Conservation (phyloP, 2,113 vertebrate genomes). For the Penelope pileata region DNA sequence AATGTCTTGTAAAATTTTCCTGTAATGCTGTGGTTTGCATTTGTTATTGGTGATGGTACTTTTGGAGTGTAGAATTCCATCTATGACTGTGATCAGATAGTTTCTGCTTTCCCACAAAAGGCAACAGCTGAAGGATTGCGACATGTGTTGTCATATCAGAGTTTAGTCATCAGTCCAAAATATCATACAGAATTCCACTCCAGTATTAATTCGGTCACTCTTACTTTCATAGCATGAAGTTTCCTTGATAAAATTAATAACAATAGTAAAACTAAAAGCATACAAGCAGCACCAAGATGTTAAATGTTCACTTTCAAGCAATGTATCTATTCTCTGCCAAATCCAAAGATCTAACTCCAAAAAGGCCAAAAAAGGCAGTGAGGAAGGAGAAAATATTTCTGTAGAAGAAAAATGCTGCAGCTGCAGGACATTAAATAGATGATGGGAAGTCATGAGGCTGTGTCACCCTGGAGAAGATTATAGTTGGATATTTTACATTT, state of each 20-base stretch:
- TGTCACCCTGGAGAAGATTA: not conserved
- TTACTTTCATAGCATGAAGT: not conserved
- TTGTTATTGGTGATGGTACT: not conserved
- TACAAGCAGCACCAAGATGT: not conserved
- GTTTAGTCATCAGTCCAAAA: not conserved
- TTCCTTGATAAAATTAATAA: not conserved
- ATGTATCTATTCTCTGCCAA: not conserved
- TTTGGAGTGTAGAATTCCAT: not conserved
- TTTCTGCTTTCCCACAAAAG: not conserved
- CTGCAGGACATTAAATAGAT: not conserved
- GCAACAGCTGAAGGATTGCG: not conserved
- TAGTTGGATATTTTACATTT: not conserved
- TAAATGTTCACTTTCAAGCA: not conserved
- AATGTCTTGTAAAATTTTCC: not conserved
- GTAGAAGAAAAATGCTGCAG: not conserved
- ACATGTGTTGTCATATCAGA: not conserved
- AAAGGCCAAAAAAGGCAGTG: not conserved
- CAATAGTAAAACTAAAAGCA: not conserved
- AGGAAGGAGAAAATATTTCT: not conserved
- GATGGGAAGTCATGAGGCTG: not conserved
- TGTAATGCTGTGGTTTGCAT: fast-evolving
- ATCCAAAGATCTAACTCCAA: not conserved
- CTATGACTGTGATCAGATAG: fast-evolving
- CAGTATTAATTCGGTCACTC: not conserved
- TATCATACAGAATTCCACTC: not conserved